Conservation (phyloP, 1,140 invertebrate genomes). For the Drosophila malerkotliana region DNA sequence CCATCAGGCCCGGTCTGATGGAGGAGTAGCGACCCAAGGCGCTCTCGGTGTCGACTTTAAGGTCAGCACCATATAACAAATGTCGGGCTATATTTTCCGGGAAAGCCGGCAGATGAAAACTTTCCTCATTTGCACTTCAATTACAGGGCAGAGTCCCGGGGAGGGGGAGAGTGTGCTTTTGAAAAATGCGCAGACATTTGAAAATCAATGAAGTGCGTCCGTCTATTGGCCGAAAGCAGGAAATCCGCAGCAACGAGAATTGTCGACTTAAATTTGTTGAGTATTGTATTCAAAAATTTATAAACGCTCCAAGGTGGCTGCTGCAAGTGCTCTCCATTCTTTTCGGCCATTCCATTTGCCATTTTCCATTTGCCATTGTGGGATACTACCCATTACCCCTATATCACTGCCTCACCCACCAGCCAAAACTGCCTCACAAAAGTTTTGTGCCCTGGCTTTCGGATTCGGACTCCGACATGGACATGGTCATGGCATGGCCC, state of each 20-base stretch:
- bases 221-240: conserved; percentile 52
- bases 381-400: conserved; percentile 1
- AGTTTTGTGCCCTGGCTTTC: conserved; percentile 25
- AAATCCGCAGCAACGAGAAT: conserved; percentile 7
- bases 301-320: conserved; percentile 49
- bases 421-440: conserved; percentile 14
- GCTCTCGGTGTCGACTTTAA: conserved; percentile 47
- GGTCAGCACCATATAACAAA: conserved; percentile 66
- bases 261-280: conserved; percentile 45
- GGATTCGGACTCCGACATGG: conserved; percentile 30
- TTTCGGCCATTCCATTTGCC: conserved; percentile 6
- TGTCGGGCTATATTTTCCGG: conserved; percentile 55
- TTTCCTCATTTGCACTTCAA: conserved; percentile 79
- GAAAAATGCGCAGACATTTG: conserved; percentile 59
- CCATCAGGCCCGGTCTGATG: conserved; percentile 20
- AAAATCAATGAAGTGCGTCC: conserved; percentile 73
- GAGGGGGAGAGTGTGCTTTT: conserved; percentile 3
- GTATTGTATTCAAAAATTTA: conserved; percentile 76
- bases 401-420: too few relatives aligned
- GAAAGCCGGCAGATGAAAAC: conserved; percentile 39
- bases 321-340: conserved; percentile 26
- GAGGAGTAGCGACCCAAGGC: conserved; percentile 12
- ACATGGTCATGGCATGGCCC: conserved; percentile 18
- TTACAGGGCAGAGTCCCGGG: conserved; percentile 46
- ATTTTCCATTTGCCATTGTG: conserved; percentile 18